phyloP scores from a whole-genome alignment of 2,797 vertebrate genomes.

The Hemitrygon akajei region DNA sequence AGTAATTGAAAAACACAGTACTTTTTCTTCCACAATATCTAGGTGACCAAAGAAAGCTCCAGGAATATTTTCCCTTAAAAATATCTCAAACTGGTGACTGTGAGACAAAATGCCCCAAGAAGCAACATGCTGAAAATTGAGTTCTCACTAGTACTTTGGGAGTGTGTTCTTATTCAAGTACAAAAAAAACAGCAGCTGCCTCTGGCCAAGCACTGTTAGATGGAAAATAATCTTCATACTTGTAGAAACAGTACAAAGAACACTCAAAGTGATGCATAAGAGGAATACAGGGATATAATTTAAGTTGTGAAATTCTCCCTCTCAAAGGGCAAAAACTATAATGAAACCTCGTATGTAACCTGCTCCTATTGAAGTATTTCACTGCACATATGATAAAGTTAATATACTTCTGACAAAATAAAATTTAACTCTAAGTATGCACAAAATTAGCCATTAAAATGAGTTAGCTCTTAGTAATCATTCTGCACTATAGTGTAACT shows the following conservation, averaged over 20 bases:
- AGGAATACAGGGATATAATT: background rate
- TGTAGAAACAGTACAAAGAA: background rate
- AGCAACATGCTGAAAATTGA: slow-evolving; percentile 38
- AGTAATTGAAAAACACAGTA: slow-evolving; percentile 59
- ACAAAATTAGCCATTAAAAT: background rate
- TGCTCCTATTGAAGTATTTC: background rate
- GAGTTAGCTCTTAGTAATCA: background rate
- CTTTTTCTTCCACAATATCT: slow-evolving; percentile 55
- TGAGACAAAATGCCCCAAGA: slow-evolving; percentile 38
- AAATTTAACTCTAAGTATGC: background rate
- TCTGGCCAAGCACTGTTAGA: background rate
- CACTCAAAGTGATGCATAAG: background rate
- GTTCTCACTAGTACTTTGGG: slow-evolving; percentile 23
- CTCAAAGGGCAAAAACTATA: background rate
- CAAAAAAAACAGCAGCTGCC: background rate
- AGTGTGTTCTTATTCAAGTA: background rate
- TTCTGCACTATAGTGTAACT: background rate
- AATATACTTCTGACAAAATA: background rate
- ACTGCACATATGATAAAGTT: background rate
- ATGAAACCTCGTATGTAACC: background rate
- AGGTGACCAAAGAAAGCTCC: slow-evolving; percentile 45
- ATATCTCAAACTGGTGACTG: background rate
- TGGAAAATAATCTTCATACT: background rate
- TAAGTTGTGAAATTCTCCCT: too few species aligned
- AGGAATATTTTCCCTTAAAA: background rate